phyloP scores from a whole-genome alignment of 1,140 invertebrate species.

The Magallana angulata region DNA sequence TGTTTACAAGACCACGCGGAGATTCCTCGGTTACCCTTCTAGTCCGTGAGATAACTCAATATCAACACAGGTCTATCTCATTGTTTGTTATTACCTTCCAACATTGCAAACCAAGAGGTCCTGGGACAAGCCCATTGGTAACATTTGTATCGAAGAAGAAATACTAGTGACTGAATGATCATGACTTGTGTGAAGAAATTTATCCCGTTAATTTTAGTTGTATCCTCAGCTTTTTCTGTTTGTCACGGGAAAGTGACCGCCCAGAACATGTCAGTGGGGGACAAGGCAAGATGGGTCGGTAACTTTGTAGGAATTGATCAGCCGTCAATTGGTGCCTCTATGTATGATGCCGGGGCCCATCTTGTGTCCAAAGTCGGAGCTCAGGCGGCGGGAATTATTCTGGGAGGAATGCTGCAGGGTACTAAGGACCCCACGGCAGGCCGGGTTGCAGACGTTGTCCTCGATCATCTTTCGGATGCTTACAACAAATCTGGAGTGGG shows the following conservation, averaged over 20 bases:
- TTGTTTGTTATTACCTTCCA: background rate
- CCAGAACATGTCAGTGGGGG: background rate
- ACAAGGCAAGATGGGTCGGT: slow-evolving; percentile 28
- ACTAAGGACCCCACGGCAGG: background rate
- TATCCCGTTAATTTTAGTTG: background rate
- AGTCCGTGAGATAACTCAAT: slow-evolving; percentile 7
- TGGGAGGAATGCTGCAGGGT: background rate
- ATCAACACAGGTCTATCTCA: slow-evolving; percentile 9
- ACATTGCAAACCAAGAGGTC: background rate
- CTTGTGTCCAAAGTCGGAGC: background rate
- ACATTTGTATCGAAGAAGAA: no score
- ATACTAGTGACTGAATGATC: background rate
- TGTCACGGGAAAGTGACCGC: background rate
- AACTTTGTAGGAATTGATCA: background rate
- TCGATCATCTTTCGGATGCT: slow-evolving; percentile 19
- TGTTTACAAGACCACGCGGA: slow-evolving; percentile 9
- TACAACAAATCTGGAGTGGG: slow-evolving; percentile 15
- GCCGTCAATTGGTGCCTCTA: background rate
- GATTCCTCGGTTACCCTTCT: slow-evolving; percentile 19
- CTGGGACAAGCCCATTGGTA: no score
- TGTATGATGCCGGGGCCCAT: background rate
- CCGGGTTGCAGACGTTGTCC: background rate
- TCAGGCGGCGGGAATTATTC: background rate
- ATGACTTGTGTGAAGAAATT: background rate
- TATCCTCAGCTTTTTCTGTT: background rate